Conservation (phyloP, 1,140 invertebrate genomes). For the Diorhabda carinulata region DNA sequence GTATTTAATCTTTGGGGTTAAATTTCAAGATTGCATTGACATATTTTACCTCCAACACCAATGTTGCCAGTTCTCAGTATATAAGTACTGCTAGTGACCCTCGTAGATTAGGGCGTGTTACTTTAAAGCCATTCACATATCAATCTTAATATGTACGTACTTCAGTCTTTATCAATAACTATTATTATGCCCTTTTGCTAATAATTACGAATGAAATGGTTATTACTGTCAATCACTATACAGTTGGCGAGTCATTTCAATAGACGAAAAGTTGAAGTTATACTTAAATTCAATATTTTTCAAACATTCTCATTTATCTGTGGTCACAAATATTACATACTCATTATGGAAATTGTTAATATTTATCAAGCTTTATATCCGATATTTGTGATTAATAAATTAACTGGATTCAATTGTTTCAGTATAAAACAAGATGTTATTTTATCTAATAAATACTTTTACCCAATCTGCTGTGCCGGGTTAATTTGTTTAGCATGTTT, state of each 20-base stretch:
- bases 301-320: not conserved
- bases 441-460: not conserved
- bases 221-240: not conserved
- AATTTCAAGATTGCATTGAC: too few relatives aligned
- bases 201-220: not conserved
- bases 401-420: not conserved
- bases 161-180: too few relatives aligned
- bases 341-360: not conserved
- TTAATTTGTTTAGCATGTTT: not conserved
- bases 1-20: too few relatives aligned
- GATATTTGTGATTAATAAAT: not conserved
- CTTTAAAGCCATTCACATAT: too few relatives aligned
- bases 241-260: not conserved
- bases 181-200: too few relatives aligned
- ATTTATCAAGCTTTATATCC: not conserved
- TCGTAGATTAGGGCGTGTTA: too few relatives aligned
- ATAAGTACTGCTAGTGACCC: too few relatives aligned
- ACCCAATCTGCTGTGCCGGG: not conserved
- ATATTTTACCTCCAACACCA: too few relatives aligned
- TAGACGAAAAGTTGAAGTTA: not conserved
- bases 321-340: not conserved
- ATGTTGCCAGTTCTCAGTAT: too few relatives aligned
- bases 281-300: not conserved
- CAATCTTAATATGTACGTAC: too few relatives aligned
- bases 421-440: not conserved